Evolutionary conservation across 2,797 vertebrate genomes (phyloP), one percentile per base, ranked within the genome.

Genomic region (Neosalanx taihuensis): DNA sequence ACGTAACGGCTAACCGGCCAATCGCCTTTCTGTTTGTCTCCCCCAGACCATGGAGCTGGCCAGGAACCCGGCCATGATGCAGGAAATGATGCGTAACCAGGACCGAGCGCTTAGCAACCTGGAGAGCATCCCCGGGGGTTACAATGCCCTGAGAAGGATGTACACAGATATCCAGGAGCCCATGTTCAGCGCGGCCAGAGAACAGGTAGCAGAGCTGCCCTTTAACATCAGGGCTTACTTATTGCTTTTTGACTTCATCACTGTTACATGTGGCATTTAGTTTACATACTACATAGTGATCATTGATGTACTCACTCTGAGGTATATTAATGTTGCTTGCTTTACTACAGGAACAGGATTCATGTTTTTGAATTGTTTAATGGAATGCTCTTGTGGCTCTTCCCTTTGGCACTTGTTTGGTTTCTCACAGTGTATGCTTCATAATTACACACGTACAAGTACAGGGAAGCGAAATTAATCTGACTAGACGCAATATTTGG

Each of bases 41-140:
- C 68, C n/a, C 37, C 81, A 99, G 97, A 99, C 98, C 0, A 99
- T 99, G 98, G 98, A 99, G 75, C 89, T 99, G 69, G 97, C 98
- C 64, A 94, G 97, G 64, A 99, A 99, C 89, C 98, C 98, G 4
- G 97, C 98, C 77, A 99, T 99, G 98, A 99, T 99, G 98, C 97
- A 99, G 89, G 97, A 99, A 88, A 99, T 99, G 98, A 99, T 99
- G 96, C 91, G 98, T 75, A 98, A 99, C 91, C 98, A 99, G 89
- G 98, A 99, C 84, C 92, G 97, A 6, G 98, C 97, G 66, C 89
- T 99, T 79, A 99, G 98, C 90, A 99, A 99, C 90, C 90, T 99
- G 49, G 98, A 99, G 90, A 99, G 97, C 90, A 98, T 99, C 84
- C 98, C 98, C 0, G 98, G 98, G 23, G 98, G 97, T 53, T 99